Base-by-base conservation (phyloP, 2,888 invertebrate genomes). In the Drosophila fulvimacula region DNA sequence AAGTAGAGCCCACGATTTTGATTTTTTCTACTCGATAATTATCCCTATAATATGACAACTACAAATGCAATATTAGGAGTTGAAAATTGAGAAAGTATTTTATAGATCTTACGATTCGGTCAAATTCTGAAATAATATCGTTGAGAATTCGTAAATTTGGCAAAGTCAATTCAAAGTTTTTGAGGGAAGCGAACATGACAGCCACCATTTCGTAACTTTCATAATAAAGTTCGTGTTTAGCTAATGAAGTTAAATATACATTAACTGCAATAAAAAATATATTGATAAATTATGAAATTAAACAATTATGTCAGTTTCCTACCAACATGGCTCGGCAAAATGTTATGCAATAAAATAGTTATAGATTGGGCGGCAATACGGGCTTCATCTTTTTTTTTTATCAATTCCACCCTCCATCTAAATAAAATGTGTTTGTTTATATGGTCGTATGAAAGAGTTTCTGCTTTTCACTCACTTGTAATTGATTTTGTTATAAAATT, bases 121-220 rank as follows among this genome's bases (percentile, higher is more conserved):
- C 98, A 92, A 98, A 98, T 90, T 97, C 97, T 30, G 96, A 96
- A 76, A 98, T 97, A 46, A 98, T 97, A 92, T 97, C 96, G 91
- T 98, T 98, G 57, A 99, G 94, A 39, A 96, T 94, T 55, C 95
- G 93, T 21, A 97, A 93, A 56, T 94, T 92, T 69, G 96, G 95
- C 61, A 90, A 82, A 67, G 95, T 94, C 52, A 95, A 81, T 81
- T 95, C 94, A 91, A 96, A 96, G 88, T 96, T 96, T n/a, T 96
- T 96, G 42, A 99, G 94, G 0, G 98, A 96, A 0, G 98, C 99
- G 92, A 99, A 99, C 97, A 99, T 98, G 0, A 99, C 98, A 1
- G 98, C 96, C 0, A 98, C 98, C 82, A 96, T 95, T 57, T 95
- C 95, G 90, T 98, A 98, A 72, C 96, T 95, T 91, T 98, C 96